Conservation (phyloP, 2,113 vertebrate species). For the Balaenoptera acutorostrata region DNA sequence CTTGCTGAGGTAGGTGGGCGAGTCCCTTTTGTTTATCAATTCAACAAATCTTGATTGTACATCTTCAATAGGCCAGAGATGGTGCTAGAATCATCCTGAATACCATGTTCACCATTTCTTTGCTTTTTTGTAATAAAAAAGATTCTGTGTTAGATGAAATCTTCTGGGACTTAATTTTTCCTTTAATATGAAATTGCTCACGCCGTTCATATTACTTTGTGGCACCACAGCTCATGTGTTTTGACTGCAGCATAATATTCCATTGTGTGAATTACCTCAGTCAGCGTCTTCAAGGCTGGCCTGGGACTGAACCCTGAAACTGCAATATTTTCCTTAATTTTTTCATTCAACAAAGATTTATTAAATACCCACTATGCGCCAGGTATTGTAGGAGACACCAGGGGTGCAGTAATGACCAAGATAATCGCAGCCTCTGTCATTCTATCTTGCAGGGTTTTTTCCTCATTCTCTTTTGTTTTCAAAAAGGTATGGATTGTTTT, state of each 20-base stretch:
- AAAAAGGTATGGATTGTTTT: neutral
- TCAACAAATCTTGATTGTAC: neutral
- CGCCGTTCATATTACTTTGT: neutral
- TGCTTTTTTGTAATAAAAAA: neutral
- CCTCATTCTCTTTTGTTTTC: neutral
- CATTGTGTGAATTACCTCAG: neutral
- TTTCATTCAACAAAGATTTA: neutral
- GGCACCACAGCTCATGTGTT: neutral
- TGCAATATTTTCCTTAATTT: neutral
- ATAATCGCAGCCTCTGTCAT: neutral
- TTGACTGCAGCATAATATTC: neutral
- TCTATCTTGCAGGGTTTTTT: neutral
- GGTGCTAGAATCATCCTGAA: neutral
- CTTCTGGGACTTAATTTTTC: neutral
- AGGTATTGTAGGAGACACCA: neutral
- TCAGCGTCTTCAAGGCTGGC: neutral
- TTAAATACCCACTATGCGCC: neutral
- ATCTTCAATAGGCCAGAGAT: neutral
- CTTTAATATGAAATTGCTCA: neutral
- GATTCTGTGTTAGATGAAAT: neutral
- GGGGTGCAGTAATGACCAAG: neutral
- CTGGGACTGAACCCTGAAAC: neutral
- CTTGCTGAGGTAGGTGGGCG: neutral
- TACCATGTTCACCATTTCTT: neutral
- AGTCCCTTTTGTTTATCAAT: neutral